Evolutionary conservation across 2,113 vertebrate species (phyloP), one percentile per base, ranked within the genome.

Genomic region (Corythoichthys haematopterus): DNA sequence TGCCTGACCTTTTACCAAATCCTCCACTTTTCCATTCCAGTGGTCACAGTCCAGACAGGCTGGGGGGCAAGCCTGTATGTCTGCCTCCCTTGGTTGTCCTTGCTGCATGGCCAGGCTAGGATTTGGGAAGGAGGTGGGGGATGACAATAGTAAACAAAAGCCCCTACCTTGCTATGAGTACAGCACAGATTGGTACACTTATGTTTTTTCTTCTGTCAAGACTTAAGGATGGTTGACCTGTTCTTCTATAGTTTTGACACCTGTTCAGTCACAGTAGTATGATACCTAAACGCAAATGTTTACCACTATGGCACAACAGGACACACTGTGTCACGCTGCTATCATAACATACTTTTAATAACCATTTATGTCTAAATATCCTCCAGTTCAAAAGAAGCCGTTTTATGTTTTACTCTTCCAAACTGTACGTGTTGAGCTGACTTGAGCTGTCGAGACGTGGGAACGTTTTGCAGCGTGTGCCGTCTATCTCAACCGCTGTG

Each of bases 1-100:
- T 82, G 84, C 78, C 75, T 91, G 90, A 92, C 91, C 90, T 91
- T 92, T 90, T 72, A 76, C 81, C 75, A 88, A 82, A 87, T 83
- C 87, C 83, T 70, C 73, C 80, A 75, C 84, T 89, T 90, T 91
- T 91, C 85, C 84, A 81, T 90, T 88, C 80, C 88, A 90, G 82
- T 88, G 82, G 90, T 85, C 68, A 70, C 83, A 73, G 85, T 78
- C 79, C 85, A 90, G 88, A 91, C 84, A 72, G 77, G 80, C 89
- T 85, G 76, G 74, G 77, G 83, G 85, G 80, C 74, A 69, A 63
- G 46, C 73, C 68, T 64, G 76, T 76, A 62, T 57, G 65, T 45
- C 78, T 86, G 78, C 76, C 52, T 77, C 68, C 81, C 62, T 68
- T 60, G 72, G 71, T 68, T 66, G 80, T 76, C 66, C 76, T 68